Evolutionary conservation across 2,888 invertebrate genomes (phyloP), one percentile per base, ranked within the genome.

Genomic region (Hyppa rectilinea): DNA sequence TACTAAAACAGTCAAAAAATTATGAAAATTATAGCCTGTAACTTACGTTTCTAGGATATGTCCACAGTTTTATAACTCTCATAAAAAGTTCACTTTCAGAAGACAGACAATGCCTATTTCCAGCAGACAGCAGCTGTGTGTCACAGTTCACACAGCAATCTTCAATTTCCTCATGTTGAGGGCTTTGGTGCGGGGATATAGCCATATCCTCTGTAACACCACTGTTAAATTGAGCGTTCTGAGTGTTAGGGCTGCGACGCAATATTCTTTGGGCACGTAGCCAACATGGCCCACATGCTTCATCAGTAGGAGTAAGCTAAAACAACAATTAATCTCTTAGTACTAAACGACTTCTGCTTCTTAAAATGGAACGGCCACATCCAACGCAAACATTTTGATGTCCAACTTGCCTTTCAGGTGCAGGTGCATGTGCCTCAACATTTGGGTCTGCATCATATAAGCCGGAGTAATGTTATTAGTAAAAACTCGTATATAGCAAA

Each of bases 401-500:
- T 55, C 53, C 63, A 64, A 64, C 63, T 64, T 55, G 43, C 55
- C 63, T 53, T 43, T 53, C 63, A 26, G 63, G 63, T 64, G 63
- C 63, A 55, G n/a, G n/a, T n/a, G n/a, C n/a, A n/a, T n/a, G n/a
- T n/a, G n/a, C n/a, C n/a, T n/a, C n/a, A 66, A 55, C 60, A 71
- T 62, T 68, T 59, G 47, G 47, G 26, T 60, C 65, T 66, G 58
- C 58, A 67, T 6, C 67, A 66, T 67, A 59, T 67, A 45, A 59
- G 52, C 67, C 52, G 67, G 20, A 67, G 67, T 67, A 66, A 56
- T 55, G 52, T 53, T 3, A 71, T 71, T 10, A 68, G 2, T 29
- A 68, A 53, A 68, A 70, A 66, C 43, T 66, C 67, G 1, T 66
- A 50, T 45, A 71, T 71, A 50, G 49, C 69, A 10, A 40, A 70